A percentile compares a stretch with the other conserved stretches of the same genome.
These are phyloP conservation scores for Unio delphinus DNA, from an alignment of 2,888 invertebrate species.

Conservation along the genomic window DNA sequence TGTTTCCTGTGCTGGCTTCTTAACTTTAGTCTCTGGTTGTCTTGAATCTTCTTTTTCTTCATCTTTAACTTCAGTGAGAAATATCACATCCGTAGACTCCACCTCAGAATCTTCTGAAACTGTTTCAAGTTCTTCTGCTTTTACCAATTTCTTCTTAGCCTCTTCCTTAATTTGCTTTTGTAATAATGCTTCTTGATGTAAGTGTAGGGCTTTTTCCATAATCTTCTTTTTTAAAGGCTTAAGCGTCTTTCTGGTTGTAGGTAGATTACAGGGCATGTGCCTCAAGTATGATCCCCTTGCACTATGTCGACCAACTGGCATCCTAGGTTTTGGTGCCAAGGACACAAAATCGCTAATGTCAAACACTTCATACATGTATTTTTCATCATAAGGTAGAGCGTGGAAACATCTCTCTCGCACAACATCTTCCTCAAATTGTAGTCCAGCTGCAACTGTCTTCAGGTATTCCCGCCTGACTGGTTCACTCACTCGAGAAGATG, in stretches of 20 bases:
- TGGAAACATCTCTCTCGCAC: constrained; percentile 65
- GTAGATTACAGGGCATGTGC: constrained; percentile 62
- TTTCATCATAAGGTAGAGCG: constrained; percentile 66
- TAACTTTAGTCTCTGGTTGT: constrained; percentile 4
- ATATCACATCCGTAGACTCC: constrained; percentile 25
- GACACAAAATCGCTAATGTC: constrained; percentile 53
- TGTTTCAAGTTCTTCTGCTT: constrained; percentile 13
- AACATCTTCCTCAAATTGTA: constrained; percentile 67
- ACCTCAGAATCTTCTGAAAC: constrained; percentile 10
- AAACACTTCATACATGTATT: constrained; percentile 63
- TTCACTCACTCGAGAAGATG: constrained; percentile 21
- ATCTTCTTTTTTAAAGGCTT: constrained; percentile 58
- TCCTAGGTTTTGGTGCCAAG: constrained; percentile 33
- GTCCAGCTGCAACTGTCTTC: constrained; percentile 58
- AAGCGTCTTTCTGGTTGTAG: constrained; percentile 47
- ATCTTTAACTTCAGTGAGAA: constrained; percentile 40
- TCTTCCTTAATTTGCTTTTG: constrained; percentile 32
- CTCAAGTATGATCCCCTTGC: constrained; percentile 48
- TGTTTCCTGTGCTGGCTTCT: constrained; percentile 4
- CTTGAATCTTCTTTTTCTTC: constrained; percentile 5
- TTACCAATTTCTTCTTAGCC: constrained; percentile 7
- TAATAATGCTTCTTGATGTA: constrained; percentile 53
- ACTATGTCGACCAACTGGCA: constrained; percentile 57
- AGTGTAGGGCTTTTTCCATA: constrained; percentile 50
- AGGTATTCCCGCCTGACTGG: constrained; percentile 55